Evolutionary conservation across 37 sponge, comb jelly and placozoan genomes (phyloP), one percentile per base, ranked within the genome.

Genomic region (Halichondria panicea): DNA sequence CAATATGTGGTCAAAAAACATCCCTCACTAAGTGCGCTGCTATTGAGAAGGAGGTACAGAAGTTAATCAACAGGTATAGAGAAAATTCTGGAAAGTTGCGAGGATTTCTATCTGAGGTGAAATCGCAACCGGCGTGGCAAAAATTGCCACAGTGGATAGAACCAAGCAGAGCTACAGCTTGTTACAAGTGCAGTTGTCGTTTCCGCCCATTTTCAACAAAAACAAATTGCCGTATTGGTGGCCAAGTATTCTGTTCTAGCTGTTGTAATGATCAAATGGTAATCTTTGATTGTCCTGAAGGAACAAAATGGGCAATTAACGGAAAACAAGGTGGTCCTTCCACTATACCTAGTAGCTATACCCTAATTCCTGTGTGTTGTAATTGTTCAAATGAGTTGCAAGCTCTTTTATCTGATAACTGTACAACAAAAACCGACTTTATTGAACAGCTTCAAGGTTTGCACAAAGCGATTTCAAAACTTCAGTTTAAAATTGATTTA

Each of bases 161-260:
- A 3, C 15, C 80, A 8, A 28, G 35, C 13, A 44, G 80, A 22
- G 43, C 59, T 9, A 39, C 69, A 32, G 39, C 1, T 2, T 90
- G 90, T 40, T 25, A 25, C 43, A 32, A 68, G 21, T 79, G 70
- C 24, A 30, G 37, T 0, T 12, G 6, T 19, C n/a, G 34, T 33
- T 70, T 86, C 7, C 44, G 58, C 21, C n/a, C n/a, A n/a, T n/a
- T n/a, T n/a, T n/a, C n/a, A 0, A 36, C 53, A 1, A 90, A 84
- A 46, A 39, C 76, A 43, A 60, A 90, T 70, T 90, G 90, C 40
- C 70, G 90, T 8, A 59, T 90, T 15, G 83, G 90, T 55, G 90
- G 90, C 21, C 80, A 79, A 28, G 79, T 90, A n/a, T 84, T 80
- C 54, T 90, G 90, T 45, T 32, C 50, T 22, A 62, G 59, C 1